Conservation (phyloP, 2,113 vertebrate species). For the Tichodroma muraria region DNA sequence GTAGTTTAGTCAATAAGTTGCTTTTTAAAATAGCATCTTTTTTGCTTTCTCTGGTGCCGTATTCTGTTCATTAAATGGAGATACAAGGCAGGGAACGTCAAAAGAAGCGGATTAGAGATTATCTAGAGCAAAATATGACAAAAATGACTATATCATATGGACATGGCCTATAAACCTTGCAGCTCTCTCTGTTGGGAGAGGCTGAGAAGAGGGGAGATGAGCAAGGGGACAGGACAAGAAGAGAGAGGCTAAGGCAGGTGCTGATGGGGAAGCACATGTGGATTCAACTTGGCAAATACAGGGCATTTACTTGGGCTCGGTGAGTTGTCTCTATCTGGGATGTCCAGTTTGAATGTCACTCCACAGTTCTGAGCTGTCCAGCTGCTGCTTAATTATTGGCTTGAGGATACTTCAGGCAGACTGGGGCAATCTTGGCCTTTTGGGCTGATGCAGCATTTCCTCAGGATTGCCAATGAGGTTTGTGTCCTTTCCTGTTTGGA, state of each 20-base stretch:
- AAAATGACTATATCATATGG: accelerated
- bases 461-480: neutral
- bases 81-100: neutral
- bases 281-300: neutral
- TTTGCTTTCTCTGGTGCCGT: neutral
- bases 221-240: neutral
- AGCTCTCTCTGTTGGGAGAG: neutral
- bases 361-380: neutral
- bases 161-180: neutral
- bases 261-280: neutral
- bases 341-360: neutral
- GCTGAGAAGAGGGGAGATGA: neutral
- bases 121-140: neutral
- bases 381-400: neutral
- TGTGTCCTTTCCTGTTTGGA: neutral
- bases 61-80: neutral
- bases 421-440: neutral
- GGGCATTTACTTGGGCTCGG: neutral
- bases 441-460: neutral
- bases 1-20: neutral
- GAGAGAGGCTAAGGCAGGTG: neutral
- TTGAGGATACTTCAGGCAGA: neutral
- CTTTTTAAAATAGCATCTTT: neutral
- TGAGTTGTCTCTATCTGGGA: neutral
- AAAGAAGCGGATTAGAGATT: neutral